A percentile compares a stretch with the other conserved stretches of the same genome.
Conservation (phyloP, 2,113 vertebrate genomes). For the Stegastes partitus region DNA sequence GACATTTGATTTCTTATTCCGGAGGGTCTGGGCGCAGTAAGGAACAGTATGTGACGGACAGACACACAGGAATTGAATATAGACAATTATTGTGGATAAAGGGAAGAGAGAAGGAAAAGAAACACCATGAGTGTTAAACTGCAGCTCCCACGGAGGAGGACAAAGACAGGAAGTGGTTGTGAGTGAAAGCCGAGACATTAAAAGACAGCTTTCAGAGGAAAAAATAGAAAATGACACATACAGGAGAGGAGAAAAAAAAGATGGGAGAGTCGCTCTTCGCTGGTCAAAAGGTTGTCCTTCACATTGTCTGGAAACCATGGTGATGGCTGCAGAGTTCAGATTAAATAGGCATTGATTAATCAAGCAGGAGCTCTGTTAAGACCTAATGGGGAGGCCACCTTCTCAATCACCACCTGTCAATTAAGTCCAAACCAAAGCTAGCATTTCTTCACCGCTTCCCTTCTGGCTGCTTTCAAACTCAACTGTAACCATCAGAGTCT, state of each 20-base stretch:
- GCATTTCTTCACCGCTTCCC: background rate
- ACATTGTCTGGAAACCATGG: conserved; percentile 61
- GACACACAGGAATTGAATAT: conserved; percentile 39
- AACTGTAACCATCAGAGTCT: background rate
- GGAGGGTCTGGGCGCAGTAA: conserved; percentile 4
- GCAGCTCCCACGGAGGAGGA: background rate
- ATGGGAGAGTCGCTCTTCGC: background rate
- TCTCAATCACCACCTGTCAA: conserved; percentile 47
- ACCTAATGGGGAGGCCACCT: conserved; percentile 49
- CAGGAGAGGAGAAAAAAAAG: background rate
- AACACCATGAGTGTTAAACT: background rate
- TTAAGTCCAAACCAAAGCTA: conserved; percentile 29
- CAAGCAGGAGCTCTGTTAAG: conserved; percentile 54
- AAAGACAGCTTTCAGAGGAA: conserved; percentile 3
- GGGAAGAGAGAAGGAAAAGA: background rate
- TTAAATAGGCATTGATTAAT: conserved; percentile 74
- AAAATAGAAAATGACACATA: conserved; percentile 16
- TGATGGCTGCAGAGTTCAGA: conserved; percentile 6
- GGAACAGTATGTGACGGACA: conserved; percentile 3
- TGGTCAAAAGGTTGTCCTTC: conserved; percentile 48
- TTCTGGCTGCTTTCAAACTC: background rate
- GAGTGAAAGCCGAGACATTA: conserved; percentile 11
- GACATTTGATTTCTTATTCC: conserved; percentile 13
- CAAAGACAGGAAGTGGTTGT: background rate
- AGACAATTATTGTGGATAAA: conserved; percentile 57